Evolutionary conservation across 2,797 vertebrate genomes (phyloP), one percentile per base, ranked within the genome.

Genomic region (Myotis myotis): DNA sequence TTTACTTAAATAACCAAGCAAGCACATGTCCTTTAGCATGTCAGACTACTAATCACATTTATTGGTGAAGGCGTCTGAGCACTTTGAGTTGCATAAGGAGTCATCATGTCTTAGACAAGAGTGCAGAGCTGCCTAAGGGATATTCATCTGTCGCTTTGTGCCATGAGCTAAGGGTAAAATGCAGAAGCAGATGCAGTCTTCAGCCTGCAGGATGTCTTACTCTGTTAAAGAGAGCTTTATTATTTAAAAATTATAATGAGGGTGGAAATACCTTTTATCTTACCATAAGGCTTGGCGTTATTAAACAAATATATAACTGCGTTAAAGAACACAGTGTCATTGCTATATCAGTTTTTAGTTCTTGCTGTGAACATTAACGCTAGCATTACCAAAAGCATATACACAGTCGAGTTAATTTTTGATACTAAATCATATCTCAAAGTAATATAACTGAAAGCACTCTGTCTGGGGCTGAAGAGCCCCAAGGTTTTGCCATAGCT

Each of bases 191-290:
- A 82, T 38, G 7, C 2, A 71, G 8, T 12, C 28, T 84, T 68
- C 16, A 36, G 36, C 28, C 49, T 80, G 76, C 38, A 62, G 25
- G 33, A 55, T 51, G 22, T 55, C 33, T 86, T 89, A 64, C 23
- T 53, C 47, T 79, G 3, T 53, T 68, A 70, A 11, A 57, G 25
- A 83, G 51, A 36, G 33, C 76, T 74, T 88, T 64, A 72, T 89
- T 76, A 51, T 75, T 93, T 91, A 91, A 71, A 83, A 81, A 23
- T 86, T 93, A 33, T 95, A 71, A 49, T 62, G 41, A 83, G 5
- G 3, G 30, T 28, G 30, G 10, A 28, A 60, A 68, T 53, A 66
- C 44, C 22, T 80, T 92, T 72, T 83, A 25, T 55, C 4, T 80
- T 76, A 36, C 49, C 79, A 57, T 82, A 72, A 89, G 28, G 0